A percentile compares a stretch with the other conserved stretches of the same genome.
These are phyloP conservation scores for Limenitis camilla DNA, from an alignment of 2,888 invertebrate genomes.

Conservation along the genomic window DNA sequence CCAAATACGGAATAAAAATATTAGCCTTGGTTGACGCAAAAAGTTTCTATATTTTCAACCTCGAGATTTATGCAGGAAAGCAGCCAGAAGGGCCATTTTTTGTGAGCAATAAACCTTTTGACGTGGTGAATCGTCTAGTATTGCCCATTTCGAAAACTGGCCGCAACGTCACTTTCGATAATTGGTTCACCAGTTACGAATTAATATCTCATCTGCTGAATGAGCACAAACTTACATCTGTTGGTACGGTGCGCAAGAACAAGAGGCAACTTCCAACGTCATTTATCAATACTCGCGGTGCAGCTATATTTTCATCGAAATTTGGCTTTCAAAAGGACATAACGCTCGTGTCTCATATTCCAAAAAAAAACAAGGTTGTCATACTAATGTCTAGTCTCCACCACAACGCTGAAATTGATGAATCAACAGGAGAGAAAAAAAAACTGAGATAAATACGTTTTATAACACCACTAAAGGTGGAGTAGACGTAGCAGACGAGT, in stretches of 20 bases:
- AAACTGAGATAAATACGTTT: constrained; percentile 30
- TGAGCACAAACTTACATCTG: constrained; percentile 10
- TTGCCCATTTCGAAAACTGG: no score
- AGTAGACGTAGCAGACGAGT: constrained; percentile 29
- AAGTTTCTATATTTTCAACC: no score
- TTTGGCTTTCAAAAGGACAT: constrained; percentile 25
- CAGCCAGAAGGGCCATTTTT: no score
- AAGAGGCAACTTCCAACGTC: no score
- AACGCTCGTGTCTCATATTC: constrained; percentile 31
- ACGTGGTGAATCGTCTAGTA: no score
- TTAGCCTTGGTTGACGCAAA: no score
- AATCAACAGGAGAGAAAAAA: constrained; percentile 23
- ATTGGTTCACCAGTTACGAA: constrained; percentile 21
- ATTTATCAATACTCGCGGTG: constrained; percentile 10
- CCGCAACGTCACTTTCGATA: no score
- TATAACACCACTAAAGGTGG: constrained; percentile 33
- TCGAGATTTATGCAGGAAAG: no score
- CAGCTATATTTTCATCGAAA: constrained; percentile 3
- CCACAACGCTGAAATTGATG: constrained; percentile 29
- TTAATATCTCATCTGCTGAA: constrained; percentile 11
- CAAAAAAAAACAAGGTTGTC: constrained; percentile 32
- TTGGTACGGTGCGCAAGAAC: constrained; percentile 16
- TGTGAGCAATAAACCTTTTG: no score
- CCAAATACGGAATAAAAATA: no score
- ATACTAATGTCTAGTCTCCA: constrained; percentile 31